Evolutionary conservation across 2,113 vertebrate species (phyloP).

Genomic region (Gila orcuttii): DNA sequence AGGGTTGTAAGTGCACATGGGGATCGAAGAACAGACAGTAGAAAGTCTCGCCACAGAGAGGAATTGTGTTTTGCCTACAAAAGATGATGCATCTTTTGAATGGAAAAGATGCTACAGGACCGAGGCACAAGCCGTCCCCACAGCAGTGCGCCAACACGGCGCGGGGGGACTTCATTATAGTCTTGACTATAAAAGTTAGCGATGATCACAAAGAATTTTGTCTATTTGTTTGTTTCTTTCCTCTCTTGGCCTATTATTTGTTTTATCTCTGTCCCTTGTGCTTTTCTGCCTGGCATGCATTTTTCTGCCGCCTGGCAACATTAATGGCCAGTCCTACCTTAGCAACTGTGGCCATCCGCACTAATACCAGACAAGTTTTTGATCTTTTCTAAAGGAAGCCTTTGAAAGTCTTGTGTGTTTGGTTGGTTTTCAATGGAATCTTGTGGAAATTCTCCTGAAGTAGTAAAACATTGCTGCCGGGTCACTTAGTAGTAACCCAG

Average conservation of each 20-base stretch:
- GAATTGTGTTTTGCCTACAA: constrained; percentile 11
- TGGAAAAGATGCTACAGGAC: constrained; percentile 7
- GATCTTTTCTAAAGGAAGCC: background rate
- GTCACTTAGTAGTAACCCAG: background rate
- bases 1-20: constrained; percentile 8
- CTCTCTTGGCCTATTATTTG: background rate
- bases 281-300: background rate
- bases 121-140: constrained; percentile 7
- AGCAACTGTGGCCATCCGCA: background rate
- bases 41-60: background rate
- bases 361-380: background rate
- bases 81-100: background rate
- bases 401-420: background rate
- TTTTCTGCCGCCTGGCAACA: background rate
- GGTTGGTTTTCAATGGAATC: background rate
- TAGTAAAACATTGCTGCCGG: background rate
- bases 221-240: constrained; percentile 14
- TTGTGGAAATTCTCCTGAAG: background rate
- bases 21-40: background rate
- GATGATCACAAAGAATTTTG: constrained; percentile 24
- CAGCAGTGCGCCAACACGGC: background rate
- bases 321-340: background rate
- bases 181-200: constrained; percentile 25
- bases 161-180: constrained; percentile 45
- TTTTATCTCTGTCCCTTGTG: background rate